Base-by-base conservation (phyloP, 2,797 vertebrate genomes). In the Melanogrammus aeglefinus region DNA sequence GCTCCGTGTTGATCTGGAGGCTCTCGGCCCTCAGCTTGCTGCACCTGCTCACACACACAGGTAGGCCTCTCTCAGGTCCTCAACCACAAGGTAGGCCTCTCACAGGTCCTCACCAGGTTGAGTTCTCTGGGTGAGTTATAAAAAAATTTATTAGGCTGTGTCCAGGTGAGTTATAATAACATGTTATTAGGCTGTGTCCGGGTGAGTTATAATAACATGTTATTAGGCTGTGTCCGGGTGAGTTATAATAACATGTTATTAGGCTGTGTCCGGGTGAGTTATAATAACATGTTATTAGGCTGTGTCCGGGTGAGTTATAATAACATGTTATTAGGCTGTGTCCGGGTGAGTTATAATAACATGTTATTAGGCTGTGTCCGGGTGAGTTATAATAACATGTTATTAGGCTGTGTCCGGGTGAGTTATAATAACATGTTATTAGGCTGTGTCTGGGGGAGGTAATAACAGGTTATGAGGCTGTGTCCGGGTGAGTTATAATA, bases 1-100 rank as follows among this genome's bases (percentile, higher is more conserved):
- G 96, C 0, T 76, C 81, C 5, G 27, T 94, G 71, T 87, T 87
- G 0, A 91, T 89, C 51, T 97, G 96, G 94, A 92, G 93, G 39
- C 87, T 90, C 47, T 92, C 92, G 24, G 71, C 92, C 12, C 93
- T 94, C 63, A 29, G 63, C 10, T 1, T 35, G 13, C 69, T 71
- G 1, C 70, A 72, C 29, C 86, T 96, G 57, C 82, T 78, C 5
- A 95, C 94, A 71, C 96, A 96, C 86, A 89, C 91, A 6, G 93
- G 95, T 96, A 78, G 47, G 16, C 47, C 47, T 51, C 41, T 21
- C 47, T 16, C 3, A 13, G 13, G 16, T 4, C 44, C 44, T 3
- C 44, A 12, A n/a, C 27, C 21, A 24, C 63, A 39, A 39, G 38
- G 38, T 9, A 10, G 38, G 8, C 38, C 38, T 39, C 38, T 10